Conservation (phyloP, 2,797 vertebrate species). For the Dendrocincla fuliginosa region DNA sequence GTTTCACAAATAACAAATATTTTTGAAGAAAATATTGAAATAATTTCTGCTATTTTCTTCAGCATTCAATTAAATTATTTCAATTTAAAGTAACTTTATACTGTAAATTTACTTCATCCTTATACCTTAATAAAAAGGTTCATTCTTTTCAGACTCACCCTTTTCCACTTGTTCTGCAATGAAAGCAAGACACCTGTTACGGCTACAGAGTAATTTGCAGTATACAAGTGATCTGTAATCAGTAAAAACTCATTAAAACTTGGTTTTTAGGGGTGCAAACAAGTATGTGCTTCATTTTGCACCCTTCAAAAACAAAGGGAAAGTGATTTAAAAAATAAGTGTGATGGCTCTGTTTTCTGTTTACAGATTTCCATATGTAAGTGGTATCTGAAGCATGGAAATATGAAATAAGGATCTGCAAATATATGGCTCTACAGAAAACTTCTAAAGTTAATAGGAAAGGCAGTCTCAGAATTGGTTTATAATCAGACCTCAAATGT, state of each 20-base stretch:
- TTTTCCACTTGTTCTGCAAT: not conserved
- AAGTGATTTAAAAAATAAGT: not conserved
- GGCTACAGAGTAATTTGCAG: not conserved
- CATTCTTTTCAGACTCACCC: not conserved
- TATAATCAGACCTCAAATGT: not conserved
- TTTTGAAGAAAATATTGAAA: not conserved
- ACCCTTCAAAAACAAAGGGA: not conserved
- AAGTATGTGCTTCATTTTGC: not conserved
- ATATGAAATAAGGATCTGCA: not conserved
- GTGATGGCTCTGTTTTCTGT: not conserved
- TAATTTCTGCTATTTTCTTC: not conserved
- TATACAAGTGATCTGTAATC: fast-evolving
- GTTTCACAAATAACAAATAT: not conserved
- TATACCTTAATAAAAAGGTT: not conserved
- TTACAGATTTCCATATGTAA: not conserved
- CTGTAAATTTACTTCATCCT: not conserved
- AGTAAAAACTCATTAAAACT: not conserved
- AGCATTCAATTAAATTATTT: not conserved
- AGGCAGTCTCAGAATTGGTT: not conserved
- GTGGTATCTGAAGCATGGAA: not conserved
- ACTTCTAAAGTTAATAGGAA: not conserved
- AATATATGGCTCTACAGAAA: not conserved
- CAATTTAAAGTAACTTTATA: not conserved
- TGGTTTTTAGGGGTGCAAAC: not conserved
- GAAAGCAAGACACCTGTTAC: not conserved